A percentile compares a stretch with the other conserved stretches of the same genome.
Conservation (phyloP, 2,888 invertebrate genomes). For the Bellardia pandia region DNA sequence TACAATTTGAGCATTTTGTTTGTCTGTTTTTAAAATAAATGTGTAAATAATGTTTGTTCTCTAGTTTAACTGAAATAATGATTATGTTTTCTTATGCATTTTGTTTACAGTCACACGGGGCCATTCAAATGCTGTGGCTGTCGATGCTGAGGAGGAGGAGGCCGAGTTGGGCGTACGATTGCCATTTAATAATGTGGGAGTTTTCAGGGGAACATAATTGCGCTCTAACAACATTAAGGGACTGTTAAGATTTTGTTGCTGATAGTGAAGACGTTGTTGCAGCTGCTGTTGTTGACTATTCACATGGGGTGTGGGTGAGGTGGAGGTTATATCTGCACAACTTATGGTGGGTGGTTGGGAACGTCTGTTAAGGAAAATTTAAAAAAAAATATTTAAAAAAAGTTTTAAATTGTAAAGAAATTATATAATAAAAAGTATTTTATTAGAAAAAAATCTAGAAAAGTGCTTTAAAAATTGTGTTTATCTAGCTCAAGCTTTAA, state of each 20-base stretch:
- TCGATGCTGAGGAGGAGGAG: slow-evolving; percentile 56
- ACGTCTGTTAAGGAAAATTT: slow-evolving; percentile 65
- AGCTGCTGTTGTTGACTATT: slow-evolving; percentile 48
- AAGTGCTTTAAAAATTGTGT: neutral
- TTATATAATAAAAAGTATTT: neutral
- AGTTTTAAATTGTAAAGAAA: neutral
- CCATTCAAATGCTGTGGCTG: slow-evolving; percentile 72
- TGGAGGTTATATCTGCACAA: slow-evolving; percentile 68
- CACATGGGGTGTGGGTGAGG: slow-evolving; percentile 46
- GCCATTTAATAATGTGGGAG: slow-evolving; percentile 75
- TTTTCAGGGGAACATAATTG: slow-evolving; percentile 74
- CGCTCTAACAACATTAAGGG: slow-evolving; percentile 71
- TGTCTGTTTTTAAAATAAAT: neutral
- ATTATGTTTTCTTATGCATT: slow-evolving; percentile 56
- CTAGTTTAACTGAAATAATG: slow-evolving; percentile 37
- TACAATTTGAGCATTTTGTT: slow-evolving; percentile 60
- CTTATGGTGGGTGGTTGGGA: slow-evolving; percentile 72
- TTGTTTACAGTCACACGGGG: slow-evolving; percentile 49
- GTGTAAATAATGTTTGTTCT: neutral
- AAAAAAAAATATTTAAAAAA: slow-evolving; percentile 7
- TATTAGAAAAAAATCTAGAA: slow-evolving; percentile 2
- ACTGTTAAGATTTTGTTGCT: slow-evolving; percentile 74
- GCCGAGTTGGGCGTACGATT: slow-evolving; percentile 62
- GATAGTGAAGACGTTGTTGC: slow-evolving; percentile 42
- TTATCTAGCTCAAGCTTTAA: neutral